A percentile compares a stretch with the other conserved stretches of the same genome.
Evolutionary conservation across 1,140 invertebrate genomes (phyloP).

Genomic region (Dryas iulia): DNA sequence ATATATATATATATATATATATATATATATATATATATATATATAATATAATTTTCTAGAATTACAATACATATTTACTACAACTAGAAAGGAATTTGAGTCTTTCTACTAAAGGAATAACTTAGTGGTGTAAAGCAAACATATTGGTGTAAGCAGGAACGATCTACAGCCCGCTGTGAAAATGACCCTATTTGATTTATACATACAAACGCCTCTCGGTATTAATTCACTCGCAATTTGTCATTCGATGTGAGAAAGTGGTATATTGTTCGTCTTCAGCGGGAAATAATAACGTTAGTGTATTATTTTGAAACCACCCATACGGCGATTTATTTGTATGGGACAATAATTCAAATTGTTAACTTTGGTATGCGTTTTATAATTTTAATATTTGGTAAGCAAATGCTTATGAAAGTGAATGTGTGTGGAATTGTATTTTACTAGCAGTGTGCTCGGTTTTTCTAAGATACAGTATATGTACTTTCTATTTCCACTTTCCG

Average conservation of each 20-base stretch:
- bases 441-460: no score
- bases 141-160: slow-evolving; percentile 32
- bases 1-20: no score
- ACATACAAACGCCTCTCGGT: slow-evolving; percentile 59
- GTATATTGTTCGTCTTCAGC: slow-evolving; percentile 66
- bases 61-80: not conserved
- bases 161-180: slow-evolving; percentile 55
- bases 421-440: not conserved
- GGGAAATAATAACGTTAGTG: slow-evolving; percentile 59
- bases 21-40: no score
- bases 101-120: slow-evolving; percentile 34
- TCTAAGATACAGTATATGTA: no score
- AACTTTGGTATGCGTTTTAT: slow-evolving; percentile 9
- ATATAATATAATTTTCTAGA: not conserved
- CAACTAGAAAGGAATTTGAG: slow-evolving; percentile 18
- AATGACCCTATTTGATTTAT: slow-evolving; percentile 70
- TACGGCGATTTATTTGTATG: slow-evolving; percentile 38
- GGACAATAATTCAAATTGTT: slow-evolving; percentile 26
- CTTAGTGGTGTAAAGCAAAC: not conserved
- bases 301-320: slow-evolving; percentile 42
- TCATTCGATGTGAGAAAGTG: slow-evolving; percentile 74
- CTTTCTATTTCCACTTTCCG: no score
- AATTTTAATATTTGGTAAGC: no score
- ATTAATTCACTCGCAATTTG: slow-evolving; percentile 75
- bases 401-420: not conserved